These are phyloP conservation scores for Platycheirus rosarum DNA, from an alignment of 2,888 invertebrate genomes.

Conservation along the genomic window DNA sequence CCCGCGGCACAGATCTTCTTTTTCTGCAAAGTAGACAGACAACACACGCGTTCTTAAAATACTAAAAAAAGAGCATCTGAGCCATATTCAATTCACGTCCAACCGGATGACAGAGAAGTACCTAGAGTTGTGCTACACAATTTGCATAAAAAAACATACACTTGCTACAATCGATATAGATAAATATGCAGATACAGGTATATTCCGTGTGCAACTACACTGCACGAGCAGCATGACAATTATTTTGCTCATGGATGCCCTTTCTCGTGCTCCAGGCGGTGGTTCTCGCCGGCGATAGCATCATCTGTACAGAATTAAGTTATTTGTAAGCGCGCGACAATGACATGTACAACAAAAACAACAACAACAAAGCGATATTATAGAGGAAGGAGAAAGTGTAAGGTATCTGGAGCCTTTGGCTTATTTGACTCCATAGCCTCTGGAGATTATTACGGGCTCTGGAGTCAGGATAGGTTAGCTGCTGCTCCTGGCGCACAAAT, in stretches of 20 bases:
- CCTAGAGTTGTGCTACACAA: slow-evolving; percentile 37
- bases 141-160: slow-evolving; percentile 52
- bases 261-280: slow-evolving; percentile 45
- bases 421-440: slow-evolving; percentile 29
- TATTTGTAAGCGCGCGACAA: slow-evolving; percentile 67
- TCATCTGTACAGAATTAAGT: slow-evolving; percentile 64
- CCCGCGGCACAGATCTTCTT: slow-evolving; percentile 38
- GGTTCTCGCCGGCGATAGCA: slow-evolving; percentile 28
- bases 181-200: slow-evolving; percentile 1
- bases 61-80: no score
- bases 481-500: slow-evolving; percentile 47
- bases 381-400: slow-evolving; percentile 53
- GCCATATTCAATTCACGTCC: no score
- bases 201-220: no score
- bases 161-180: slow-evolving; percentile 40
- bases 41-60: slow-evolving; percentile 16
- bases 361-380: slow-evolving; percentile 1
- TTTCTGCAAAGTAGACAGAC: slow-evolving; percentile 3
- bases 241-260: slow-evolving; percentile 49
- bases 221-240: slow-evolving; percentile 58
- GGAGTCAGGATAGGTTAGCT: slow-evolving; percentile 16
- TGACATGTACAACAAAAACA: slow-evolving; percentile 38
- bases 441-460: slow-evolving; percentile 40
- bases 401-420: slow-evolving; percentile 7
- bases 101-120: slow-evolving; percentile 16